Percentiles rank a stretch among this genome's conserved stretches.
Evolutionary conservation across 2,888 invertebrate genomes (phyloP).

Genomic region (Drosophila paucipuncta): DNA sequence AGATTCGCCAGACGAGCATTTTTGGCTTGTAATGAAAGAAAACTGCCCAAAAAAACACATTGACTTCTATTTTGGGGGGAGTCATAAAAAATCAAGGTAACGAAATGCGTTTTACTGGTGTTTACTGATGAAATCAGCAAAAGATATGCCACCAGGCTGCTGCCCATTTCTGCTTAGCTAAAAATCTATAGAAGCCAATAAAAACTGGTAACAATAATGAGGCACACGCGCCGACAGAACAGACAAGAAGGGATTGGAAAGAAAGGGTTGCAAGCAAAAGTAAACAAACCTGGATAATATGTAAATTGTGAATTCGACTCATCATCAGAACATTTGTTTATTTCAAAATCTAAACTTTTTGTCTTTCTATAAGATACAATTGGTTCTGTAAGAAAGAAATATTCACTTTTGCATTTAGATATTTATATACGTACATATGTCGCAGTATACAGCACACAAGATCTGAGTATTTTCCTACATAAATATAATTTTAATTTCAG

Average conservation of each 20-base stretch:
- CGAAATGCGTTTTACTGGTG: slow-evolving; percentile 69
- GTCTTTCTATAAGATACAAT: no score
- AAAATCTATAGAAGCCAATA: slow-evolving; percentile 76
- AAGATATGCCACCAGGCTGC: slow-evolving; percentile 39
- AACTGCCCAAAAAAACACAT: slow-evolving; percentile 29
- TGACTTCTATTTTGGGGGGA: not conserved
- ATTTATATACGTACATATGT: not conserved
- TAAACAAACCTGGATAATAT: slow-evolving; percentile 55
- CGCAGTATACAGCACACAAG: not conserved
- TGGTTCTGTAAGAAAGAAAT: no score
- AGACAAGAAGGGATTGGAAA: slow-evolving; percentile 15
- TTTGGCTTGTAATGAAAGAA: slow-evolving; percentile 39
- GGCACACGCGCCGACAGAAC: slow-evolving; percentile 38
- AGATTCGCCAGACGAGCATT: slow-evolving; percentile 34
- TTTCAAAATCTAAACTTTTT: not conserved
- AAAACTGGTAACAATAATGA: slow-evolving; percentile 73
- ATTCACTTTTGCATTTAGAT: not conserved
- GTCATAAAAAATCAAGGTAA: slow-evolving; percentile 72
- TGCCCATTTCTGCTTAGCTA: slow-evolving; percentile 43
- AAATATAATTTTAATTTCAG: not conserved
- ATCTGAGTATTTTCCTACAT: not conserved
- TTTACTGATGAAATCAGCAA: slow-evolving; percentile 79
- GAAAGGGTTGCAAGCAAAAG: slow-evolving; percentile 18
- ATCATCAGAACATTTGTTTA: not conserved
- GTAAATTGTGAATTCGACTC: slow-evolving; percentile 61